These are phyloP conservation scores for Aptenodytes patagonicus DNA, from an alignment of 2,113 vertebrate genomes.

Conservation along the genomic window DNA sequence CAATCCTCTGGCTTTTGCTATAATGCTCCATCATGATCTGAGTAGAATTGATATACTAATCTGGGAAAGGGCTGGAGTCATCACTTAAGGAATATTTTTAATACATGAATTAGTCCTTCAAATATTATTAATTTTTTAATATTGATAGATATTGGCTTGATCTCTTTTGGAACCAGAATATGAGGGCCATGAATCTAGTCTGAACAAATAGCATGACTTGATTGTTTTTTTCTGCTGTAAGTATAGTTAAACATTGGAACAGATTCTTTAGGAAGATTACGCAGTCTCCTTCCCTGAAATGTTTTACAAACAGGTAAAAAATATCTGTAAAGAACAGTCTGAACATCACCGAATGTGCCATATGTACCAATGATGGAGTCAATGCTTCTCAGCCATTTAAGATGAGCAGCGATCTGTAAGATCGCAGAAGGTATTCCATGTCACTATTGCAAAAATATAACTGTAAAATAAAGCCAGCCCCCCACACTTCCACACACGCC, in stretches of 20 bases:
- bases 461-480: not conserved
- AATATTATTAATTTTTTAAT: not conserved
- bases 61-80: not conserved
- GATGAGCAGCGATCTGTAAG: not conserved
- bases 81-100: not conserved
- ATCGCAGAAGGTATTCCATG: not conserved
- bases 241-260: not conserved
- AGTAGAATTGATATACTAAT: not conserved
- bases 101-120: not conserved
- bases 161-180: not conserved
- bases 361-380: not conserved
- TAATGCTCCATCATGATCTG: not conserved
- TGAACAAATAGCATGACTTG: not conserved
- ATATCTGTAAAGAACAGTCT: not conserved
- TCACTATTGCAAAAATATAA: not conserved
- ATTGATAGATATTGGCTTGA: not conserved
- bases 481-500: not conserved
- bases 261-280: not conserved
- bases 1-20: not conserved
- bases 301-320: not conserved
- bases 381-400: not conserved
- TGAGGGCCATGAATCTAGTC: not conserved
- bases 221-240: not conserved
- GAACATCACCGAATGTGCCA: not conserved
- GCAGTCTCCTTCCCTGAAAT: not conserved